Conservation (phyloP, 2,797 vertebrate species). For the Etheostoma perlongum region DNA sequence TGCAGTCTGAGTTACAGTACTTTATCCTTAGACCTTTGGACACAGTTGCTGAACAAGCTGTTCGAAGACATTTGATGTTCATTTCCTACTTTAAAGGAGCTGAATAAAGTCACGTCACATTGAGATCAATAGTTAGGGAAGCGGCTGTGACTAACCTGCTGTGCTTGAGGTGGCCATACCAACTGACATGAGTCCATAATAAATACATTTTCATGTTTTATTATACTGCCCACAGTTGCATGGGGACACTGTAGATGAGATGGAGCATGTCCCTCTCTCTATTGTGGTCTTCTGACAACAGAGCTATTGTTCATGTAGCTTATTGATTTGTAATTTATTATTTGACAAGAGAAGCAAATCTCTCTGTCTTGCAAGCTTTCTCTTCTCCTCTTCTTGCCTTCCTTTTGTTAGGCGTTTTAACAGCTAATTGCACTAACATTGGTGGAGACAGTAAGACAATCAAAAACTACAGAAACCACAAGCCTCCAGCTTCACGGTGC, state of each 20-base stretch:
- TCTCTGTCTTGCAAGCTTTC: neutral
- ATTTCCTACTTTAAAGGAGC: too few relatives aligned
- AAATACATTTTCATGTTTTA: neutral
- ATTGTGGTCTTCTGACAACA: neutral
- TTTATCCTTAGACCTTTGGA: neutral
- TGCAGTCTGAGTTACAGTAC: neutral
- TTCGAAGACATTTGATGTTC: neutral
- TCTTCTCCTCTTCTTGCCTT: neutral
- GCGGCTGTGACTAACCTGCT: neutral
- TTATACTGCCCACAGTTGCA: neutral
- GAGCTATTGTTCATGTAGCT: slow-evolving; percentile 8
- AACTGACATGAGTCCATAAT: neutral
- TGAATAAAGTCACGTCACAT: neutral
- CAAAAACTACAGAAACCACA: slow-evolving; percentile 6
- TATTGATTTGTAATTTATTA: neutral
- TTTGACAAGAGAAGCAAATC: neutral
- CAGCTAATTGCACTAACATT: neutral
- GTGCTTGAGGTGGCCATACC: neutral
- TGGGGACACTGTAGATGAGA: neutral
- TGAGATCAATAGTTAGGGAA: neutral
- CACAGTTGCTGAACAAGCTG: too few relatives aligned
- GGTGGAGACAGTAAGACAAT: slow-evolving; percentile 10
- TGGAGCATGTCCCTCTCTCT: neutral
- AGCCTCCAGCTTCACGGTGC: neutral
- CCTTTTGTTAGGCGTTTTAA: neutral